These are phyloP conservation scores for Mythimna loreyi DNA, from an alignment of 2,888 invertebrate species.

Conservation along the genomic window DNA sequence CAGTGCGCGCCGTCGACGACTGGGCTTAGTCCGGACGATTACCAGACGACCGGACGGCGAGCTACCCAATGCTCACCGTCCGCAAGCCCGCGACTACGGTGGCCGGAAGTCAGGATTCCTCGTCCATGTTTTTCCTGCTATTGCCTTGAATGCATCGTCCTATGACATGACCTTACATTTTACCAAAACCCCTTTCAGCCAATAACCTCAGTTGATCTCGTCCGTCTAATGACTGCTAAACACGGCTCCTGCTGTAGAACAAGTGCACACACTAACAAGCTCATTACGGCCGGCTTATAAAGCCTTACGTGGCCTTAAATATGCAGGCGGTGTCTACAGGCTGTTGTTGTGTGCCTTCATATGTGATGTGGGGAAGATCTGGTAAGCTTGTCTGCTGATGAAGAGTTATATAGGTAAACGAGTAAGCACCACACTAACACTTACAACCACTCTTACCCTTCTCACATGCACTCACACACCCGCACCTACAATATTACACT, in stretches of 20 bases:
- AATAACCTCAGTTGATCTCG: constrained; percentile 51
- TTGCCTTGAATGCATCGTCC: no score
- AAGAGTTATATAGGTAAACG: constrained; percentile 8
- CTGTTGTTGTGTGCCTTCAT: constrained; percentile 51
- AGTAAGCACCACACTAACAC: background rate
- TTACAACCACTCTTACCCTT: no score
- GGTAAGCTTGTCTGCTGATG: constrained; percentile 18
- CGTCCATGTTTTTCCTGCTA: no score
- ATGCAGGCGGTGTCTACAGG: constrained; percentile 76
- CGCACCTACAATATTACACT: no score
- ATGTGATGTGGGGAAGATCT: constrained; percentile 42
- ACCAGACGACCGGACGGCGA: no score
- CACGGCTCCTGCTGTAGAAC: constrained; percentile 40
- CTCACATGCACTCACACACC: no score
- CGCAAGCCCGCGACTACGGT: no score
- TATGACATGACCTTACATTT: no score
- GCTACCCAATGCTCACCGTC: no score
- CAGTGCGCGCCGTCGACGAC: no score
- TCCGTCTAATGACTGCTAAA: constrained; percentile 40
- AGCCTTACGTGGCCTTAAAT: constrained; percentile 82
- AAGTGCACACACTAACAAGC: constrained; percentile 67
- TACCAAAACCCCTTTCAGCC: background rate
- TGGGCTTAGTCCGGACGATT: no score
- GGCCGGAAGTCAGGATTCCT: no score
- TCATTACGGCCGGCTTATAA: constrained; percentile 79